phyloP scores from a whole-genome alignment of 2,888 invertebrate genomes.

The Cloeon dipterum region DNA sequence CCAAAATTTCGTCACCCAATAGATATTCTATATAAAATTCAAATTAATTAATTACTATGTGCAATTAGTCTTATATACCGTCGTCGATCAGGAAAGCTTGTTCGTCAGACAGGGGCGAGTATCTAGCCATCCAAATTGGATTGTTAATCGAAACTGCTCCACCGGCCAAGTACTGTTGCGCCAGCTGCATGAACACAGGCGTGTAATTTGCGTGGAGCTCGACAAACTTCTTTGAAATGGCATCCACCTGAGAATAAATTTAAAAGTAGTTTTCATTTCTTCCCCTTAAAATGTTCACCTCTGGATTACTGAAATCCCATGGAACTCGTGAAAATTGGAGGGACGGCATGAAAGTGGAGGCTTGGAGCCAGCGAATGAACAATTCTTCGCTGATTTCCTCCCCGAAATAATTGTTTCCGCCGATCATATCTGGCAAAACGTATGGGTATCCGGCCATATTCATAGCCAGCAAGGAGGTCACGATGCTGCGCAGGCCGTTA shows the following conservation, averaged over 20 bases:
- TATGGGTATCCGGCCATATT: conserved; percentile 41
- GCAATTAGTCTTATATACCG: too few relatives aligned
- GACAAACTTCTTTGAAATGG: conserved; percentile 36
- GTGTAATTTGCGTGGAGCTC: conserved; percentile 34
- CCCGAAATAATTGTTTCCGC: conserved; percentile 37
- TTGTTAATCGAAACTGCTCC: conserved; percentile 55
- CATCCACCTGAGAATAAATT: conserved; percentile 26
- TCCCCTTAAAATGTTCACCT: too few relatives aligned
- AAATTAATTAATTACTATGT: too few relatives aligned
- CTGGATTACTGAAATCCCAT: conserved; percentile 41
- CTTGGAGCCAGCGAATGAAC: conserved; percentile 57
- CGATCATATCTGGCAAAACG: conserved; percentile 61
- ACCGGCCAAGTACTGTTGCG: conserved; percentile 24
- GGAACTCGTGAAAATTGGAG: conserved; percentile 61
- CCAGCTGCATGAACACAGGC: conserved; percentile 30
- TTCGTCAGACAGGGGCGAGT: too few relatives aligned
- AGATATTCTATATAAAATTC: conserved; percentile 50
- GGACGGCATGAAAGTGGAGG: conserved; percentile 50
- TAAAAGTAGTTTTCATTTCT: too few relatives aligned
- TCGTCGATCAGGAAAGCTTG: too few relatives aligned
- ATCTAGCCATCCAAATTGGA: conserved; percentile 54
- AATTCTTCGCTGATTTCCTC: conserved; percentile 33
- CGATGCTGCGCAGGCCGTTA: conserved; percentile 9
- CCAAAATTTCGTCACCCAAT: conserved; percentile 50
- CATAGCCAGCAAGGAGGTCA: conserved; percentile 11